Evolutionary conservation across 2,797 vertebrate genomes (phyloP).

Genomic region (Tragopan temminckii): DNA sequence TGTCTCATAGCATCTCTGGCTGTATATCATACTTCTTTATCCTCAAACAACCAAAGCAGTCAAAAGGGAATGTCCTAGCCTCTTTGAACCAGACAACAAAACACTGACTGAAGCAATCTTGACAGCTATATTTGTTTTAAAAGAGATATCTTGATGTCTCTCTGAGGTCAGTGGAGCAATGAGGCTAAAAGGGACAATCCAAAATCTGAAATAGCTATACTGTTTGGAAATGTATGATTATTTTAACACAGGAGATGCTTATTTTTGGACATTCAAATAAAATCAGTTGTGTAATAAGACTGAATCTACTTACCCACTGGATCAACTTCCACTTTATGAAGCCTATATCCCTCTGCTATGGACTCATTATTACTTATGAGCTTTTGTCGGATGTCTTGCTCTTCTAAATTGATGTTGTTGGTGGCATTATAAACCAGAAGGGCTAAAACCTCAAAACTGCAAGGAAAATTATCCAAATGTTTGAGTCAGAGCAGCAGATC

Average conservation of each 20-base stretch:
- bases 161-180: not conserved
- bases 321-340: constrained; percentile 78
- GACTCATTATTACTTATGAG: constrained; percentile 74
- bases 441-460: constrained; percentile 85
- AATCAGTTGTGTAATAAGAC: not conserved
- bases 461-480: constrained; percentile 37
- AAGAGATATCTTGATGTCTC: not conserved
- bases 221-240: not conserved
- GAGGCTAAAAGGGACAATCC: not conserved
- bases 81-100: not conserved
- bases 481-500: constrained; percentile 43
- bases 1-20: not conserved
- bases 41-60: not conserved
- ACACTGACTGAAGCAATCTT: not conserved
- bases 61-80: not conserved
- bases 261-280: not conserved
- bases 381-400: constrained; percentile 79
- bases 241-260: not conserved
- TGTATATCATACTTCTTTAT: not conserved
- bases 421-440: constrained; percentile 87
- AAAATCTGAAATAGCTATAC: not conserved
- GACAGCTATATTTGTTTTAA: not conserved
- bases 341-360: constrained; percentile 74
- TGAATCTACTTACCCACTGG: constrained; percentile 84
- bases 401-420: constrained; percentile 84